Conservation (phyloP, 1,140 invertebrate genomes). For the Aphaenogaster ashmeadi region DNA sequence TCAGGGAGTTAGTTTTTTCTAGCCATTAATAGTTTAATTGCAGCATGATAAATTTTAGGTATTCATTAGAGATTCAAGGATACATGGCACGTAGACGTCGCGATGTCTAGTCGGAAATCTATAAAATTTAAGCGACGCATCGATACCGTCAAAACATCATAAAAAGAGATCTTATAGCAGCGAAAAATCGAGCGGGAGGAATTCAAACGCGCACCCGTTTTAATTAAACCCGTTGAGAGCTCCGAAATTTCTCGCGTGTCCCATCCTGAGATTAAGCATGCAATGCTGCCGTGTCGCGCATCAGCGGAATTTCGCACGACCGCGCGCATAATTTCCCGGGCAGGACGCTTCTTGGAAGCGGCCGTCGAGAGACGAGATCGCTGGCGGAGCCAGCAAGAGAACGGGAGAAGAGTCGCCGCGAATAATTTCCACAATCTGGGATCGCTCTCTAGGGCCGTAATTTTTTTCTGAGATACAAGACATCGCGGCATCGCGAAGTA, state of each 20-base stretch:
- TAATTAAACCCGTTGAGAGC: conserved; percentile 24
- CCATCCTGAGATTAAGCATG: conserved; percentile 28
- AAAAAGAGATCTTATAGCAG: background rate
- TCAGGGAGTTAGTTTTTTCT: background rate
- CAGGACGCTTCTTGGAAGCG: conserved; percentile 59
- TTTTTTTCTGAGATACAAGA: conserved; percentile 70
- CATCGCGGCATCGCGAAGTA: conserved; percentile 21
- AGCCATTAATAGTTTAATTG: background rate
- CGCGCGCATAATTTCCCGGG: conserved; percentile 45
- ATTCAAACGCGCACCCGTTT: background rate
- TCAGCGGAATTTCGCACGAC: conserved; percentile 47
- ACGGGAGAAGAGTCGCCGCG: conserved; percentile 61
- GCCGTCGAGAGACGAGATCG: conserved; percentile 30
- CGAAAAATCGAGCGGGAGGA: background rate
- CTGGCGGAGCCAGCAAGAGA: conserved; percentile 12
- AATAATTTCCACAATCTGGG: conserved; percentile 76
- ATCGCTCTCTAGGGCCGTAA: conserved; percentile 73
- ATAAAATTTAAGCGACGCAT: background rate
- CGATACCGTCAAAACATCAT: background rate
- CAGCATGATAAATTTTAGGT: background rate
- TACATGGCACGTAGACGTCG: background rate
- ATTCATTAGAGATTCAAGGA: background rate
- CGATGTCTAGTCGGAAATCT: background rate
- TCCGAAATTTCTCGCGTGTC: conserved; percentile 12
- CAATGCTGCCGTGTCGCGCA: conserved; percentile 7